Base-by-base conservation (phyloP, 2,113 vertebrate genomes). In the Canis aureus region DNA sequence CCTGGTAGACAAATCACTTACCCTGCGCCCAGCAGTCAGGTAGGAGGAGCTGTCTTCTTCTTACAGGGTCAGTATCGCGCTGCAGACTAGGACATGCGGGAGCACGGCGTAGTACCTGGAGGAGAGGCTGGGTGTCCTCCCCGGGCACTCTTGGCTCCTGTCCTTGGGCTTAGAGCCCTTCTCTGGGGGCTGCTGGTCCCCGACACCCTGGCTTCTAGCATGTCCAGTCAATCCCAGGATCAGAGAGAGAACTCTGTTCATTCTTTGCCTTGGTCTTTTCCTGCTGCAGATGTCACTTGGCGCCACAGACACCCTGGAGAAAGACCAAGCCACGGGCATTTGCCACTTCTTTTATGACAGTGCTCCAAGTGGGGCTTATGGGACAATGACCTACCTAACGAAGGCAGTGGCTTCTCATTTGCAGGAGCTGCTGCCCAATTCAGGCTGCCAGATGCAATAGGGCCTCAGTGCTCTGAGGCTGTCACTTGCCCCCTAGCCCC, bases 331-430 rank as follows among this genome's bases (percentile, higher is more conserved):
- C 57, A 99, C 99, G 0, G 99, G 99, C 91, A 99, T 99, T 97
- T 99, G 99, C 98, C 99, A 99, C 98, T 99, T 99, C 38, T 99
- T 99, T 98, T 99, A 99, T 0, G 99, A 99, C 98, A 99, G 99
- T 3, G 99, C 99, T 96, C 99, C 99, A 4, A 99, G 99, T 0
- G 99, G 99, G 83, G 99, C 99, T 98, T 99, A 99, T 3, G 99
- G 99, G 80, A 99, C 99, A 62, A 99, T 99, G 99, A 99, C 99
- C 0, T 99, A 99, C 98, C 98, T 99, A 73, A 99, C 99, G 13
- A 99, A 99, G 98, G 99, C 99, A 0, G 99, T 98, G 0, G 98
- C 99, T 86, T 99, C 99, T 53, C 99, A 99, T 38, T 98, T 99
- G 69, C 99, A 99, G 0, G 99, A 99, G 95, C 99, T 99, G 97